Base-by-base conservation (phyloP, 2,113 vertebrate genomes). In the Nycticryphes semicollaris region DNA sequence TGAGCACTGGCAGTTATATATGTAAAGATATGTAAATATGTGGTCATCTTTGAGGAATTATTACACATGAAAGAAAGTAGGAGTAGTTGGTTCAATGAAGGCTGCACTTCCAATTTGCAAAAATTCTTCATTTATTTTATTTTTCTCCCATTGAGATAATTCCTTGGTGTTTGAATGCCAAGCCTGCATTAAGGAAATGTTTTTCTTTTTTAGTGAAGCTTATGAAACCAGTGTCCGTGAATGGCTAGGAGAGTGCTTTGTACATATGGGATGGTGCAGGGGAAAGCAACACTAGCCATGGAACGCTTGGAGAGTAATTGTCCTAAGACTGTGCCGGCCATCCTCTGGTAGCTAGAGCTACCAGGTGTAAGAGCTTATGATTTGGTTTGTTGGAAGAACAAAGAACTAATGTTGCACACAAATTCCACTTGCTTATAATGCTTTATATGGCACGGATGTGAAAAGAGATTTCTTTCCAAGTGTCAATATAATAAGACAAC, bases 271-370 rank as follows among this genome's bases (percentile, higher is more conserved):
- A 8, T 60, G 22, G 24, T 63, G 47, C n/a, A 72, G 27, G 45
- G n/a, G 47, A 86, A n/a, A 59, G 57, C 70, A 75, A 13, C 41
- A 4, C 3, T 23, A 72, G 14, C 21, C 15, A 13, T 2, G 2
- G 63, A 56, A 33, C 17, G 5, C 51, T 72, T 33, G 19, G 28
- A 67, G 51, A 28, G 33, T n/a, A 54, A 48, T 63, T 48, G 53
- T 23, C 4, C 0, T 35, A 41, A 41, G 41, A 37, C 45, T 6
- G 0, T 56, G 24, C 23, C 79, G 43, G 27, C 28, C 0, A 0
- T 53, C 85, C 43, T 54, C n/a, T 39, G 22, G 20, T n/a, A 76
- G 31, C 22, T 60, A 27, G 23, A 73, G 19, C 31, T 39, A 39
- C 9, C 67, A 41, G 9, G 35, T 85, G 13, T 50, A 35, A 70